Conservation (phyloP, 2,113 vertebrate species). For the Nicator chloris region DNA sequence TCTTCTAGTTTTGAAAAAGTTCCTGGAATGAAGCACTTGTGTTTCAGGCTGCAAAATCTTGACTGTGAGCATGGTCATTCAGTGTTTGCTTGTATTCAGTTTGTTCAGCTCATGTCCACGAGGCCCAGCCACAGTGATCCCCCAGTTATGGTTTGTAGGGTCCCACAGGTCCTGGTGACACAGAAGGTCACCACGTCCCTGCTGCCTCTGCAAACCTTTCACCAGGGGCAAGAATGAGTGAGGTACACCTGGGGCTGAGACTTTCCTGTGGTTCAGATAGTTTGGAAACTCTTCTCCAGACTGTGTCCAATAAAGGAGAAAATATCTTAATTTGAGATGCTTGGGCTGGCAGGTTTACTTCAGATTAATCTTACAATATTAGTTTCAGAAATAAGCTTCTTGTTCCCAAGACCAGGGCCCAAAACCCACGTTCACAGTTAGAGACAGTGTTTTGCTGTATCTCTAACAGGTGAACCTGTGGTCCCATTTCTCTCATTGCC, state of each 20-base stretch:
- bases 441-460: not conserved
- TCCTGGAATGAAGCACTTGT: not conserved
- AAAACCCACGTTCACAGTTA: not conserved
- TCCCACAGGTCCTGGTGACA: not conserved
- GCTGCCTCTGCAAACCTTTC: not conserved
- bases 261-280: not conserved
- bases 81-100: not conserved
- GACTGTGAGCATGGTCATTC: not conserved
- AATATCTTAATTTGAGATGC: not conserved
- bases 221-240: not conserved
- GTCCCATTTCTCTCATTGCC: not conserved
- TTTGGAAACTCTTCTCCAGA: not conserved
- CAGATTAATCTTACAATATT: not conserved
- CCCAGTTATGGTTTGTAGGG: not conserved
- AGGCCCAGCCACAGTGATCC: not conserved
- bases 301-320: not conserved
- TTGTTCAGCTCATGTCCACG: not conserved
- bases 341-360: not conserved
- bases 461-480: not conserved
- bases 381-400: not conserved
- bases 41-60: not conserved
- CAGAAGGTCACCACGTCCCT: not conserved
- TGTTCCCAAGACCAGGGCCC: not conserved
- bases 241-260: not conserved
- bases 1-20: not conserved